Evolutionary conservation across 2,888 invertebrate genomes (phyloP).

Genomic region (Nycteola revayana): DNA sequence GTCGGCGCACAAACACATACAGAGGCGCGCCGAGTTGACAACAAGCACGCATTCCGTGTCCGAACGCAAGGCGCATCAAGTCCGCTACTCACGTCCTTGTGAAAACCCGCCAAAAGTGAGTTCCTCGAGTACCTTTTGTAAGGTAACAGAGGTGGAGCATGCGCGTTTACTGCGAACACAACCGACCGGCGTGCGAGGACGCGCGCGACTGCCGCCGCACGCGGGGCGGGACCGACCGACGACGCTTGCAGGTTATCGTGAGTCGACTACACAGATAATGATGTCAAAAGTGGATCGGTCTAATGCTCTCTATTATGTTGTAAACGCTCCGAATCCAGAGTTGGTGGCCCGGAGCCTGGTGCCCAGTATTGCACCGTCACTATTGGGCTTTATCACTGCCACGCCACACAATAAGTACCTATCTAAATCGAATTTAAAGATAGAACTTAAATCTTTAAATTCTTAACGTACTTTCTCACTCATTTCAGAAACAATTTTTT

Average conservation of each 20-base stretch:
- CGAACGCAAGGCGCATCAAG: constrained; percentile 66
- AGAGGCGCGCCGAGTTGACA: constrained; percentile 41
- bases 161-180: constrained; percentile 44
- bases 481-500: too few relatives aligned
- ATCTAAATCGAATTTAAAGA: too few relatives aligned
- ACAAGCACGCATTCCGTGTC: constrained; percentile 68
- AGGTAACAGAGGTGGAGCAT: constrained; percentile 33
- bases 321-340: constrained; percentile 62
- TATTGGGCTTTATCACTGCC: constrained; percentile 31
- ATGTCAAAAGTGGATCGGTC: constrained; percentile 81
- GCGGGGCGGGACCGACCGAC: constrained; percentile 68
- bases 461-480: too few relatives aligned
- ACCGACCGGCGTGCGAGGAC: constrained; percentile 54
- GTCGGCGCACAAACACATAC: constrained; percentile 52
- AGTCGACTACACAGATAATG: constrained; percentile 78
- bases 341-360: constrained; percentile 23
- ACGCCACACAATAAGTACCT: too few relatives aligned
- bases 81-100: constrained; percentile 55
- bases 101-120: constrained; percentile 77
- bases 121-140: constrained; percentile 54
- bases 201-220: constrained; percentile 68
- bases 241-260: constrained; percentile 78
- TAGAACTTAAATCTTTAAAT: too few relatives aligned
- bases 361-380: constrained; percentile 51
- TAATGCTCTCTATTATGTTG: constrained; percentile 78